These are phyloP conservation scores for Elephantulus edwardii DNA, from an alignment of 2,113 vertebrate species.

Conservation along the genomic window DNA sequence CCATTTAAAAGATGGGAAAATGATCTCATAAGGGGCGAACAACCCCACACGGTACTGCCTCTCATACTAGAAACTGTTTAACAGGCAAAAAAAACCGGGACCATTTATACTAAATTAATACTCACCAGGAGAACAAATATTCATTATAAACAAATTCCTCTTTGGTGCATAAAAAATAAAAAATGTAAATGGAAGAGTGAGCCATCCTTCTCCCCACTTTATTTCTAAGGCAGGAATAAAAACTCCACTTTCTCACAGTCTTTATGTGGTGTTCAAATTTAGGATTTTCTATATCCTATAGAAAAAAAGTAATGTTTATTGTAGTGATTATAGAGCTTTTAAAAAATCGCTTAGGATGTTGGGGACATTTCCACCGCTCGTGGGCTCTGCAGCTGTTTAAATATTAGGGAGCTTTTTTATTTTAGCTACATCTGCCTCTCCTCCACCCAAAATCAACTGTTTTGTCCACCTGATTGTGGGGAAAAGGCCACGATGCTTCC, in stretches of 20 bases:
- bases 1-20: not conserved
- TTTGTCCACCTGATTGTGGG: slow-evolving; percentile 53
- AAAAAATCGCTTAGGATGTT: not conserved
- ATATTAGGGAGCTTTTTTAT: not conserved
- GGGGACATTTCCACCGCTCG: not conserved
- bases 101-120: not conserved
- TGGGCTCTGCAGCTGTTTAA: slow-evolving; percentile 58
- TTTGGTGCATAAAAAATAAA: not conserved
- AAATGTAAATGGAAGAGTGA: not conserved
- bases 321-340: not conserved
- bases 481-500: slow-evolving; percentile 76
- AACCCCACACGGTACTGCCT: not conserved
- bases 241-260: not conserved
- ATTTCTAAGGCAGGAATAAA: not conserved
- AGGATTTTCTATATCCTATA: not conserved
- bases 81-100: not conserved
- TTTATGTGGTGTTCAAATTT: not conserved
- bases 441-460: slow-evolving; percentile 39
- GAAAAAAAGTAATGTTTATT: slow-evolving; percentile 25
- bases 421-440: slow-evolving; percentile 62
- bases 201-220: not conserved
- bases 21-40: not conserved
- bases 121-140: not conserved
- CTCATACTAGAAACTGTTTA: not conserved
- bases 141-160: not conserved